Evolutionary conservation across 1,140 invertebrate genomes (phyloP).

Genomic region (Lepidurus couesii): DNA sequence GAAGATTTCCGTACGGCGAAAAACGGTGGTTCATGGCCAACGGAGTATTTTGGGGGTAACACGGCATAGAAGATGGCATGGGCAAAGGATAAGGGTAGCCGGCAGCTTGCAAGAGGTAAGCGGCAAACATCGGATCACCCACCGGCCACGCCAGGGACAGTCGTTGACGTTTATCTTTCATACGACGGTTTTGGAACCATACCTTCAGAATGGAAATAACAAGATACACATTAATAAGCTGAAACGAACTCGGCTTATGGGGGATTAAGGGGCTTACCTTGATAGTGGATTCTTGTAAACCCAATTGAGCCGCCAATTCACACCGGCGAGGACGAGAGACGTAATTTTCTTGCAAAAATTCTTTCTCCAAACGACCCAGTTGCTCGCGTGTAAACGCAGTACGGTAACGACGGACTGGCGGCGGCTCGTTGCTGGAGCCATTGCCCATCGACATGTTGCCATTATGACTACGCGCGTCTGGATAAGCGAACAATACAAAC

Average conservation of each 20-base stretch:
- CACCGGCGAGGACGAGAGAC: conserved; percentile 88
- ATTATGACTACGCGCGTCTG: not conserved
- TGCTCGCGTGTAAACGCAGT: conserved; percentile 98
- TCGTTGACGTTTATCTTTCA: conserved; percentile 95
- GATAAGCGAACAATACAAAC: not conserved
- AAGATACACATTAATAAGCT: conserved; percentile 5
- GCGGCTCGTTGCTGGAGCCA: conserved; percentile 46
- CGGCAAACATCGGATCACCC: conserved; percentile 83
- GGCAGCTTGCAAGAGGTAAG: conserved; percentile 82
- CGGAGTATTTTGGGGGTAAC: conserved; percentile 37
- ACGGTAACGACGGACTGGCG: conserved; percentile 79
- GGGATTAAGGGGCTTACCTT: conserved; percentile 63
- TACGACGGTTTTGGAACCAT: conserved; percentile 98
- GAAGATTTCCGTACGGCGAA: conserved; percentile 36
- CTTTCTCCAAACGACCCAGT: conserved; percentile 86
- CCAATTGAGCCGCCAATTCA: conserved; percentile 88
- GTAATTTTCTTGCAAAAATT: conserved; percentile 97
- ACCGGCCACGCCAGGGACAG: conserved; percentile 92
- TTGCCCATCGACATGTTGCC: not conserved
- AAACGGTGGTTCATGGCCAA: conserved; percentile 32
- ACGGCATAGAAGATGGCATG: conserved; percentile 36
- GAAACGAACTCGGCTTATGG: not conserved
- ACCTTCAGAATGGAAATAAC: conserved; percentile 60
- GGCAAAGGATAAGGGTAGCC: conserved; percentile 47
- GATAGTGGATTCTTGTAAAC: conserved; percentile 94